phyloP scores from a whole-genome alignment of 2,888 invertebrate genomes.

The Osmoderma eremita region DNA sequence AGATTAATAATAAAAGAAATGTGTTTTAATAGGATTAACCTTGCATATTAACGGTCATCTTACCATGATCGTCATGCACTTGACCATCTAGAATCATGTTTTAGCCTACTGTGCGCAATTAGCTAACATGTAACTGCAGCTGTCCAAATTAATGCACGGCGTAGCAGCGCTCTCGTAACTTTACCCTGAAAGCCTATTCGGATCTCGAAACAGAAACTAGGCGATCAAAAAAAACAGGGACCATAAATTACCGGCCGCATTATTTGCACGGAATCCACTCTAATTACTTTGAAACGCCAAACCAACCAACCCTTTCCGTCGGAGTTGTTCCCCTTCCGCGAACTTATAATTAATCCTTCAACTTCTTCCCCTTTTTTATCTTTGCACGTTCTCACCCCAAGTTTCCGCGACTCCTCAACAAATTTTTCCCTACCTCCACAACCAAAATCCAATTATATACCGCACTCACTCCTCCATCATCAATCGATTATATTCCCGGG shows the following conservation, averaged over 20 bases:
- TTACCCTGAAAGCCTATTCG: too few relatives aligned
- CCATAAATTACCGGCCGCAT: conserved; percentile 28
- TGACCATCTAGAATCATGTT: too few relatives aligned
- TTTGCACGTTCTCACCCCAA: not conserved
- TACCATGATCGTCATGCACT: too few relatives aligned
- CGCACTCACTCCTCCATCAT: conserved; percentile 30
- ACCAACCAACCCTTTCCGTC: conserved; percentile 32
- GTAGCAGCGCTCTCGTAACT: too few relatives aligned
- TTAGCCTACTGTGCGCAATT: too few relatives aligned
- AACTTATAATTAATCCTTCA: conserved; percentile 37
- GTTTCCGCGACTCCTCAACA: conserved; percentile 7
- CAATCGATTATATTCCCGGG: conserved; percentile 33
- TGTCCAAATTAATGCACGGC: too few relatives aligned
- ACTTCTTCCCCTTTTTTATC: conserved; percentile 23
- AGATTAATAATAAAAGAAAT: too few relatives aligned
- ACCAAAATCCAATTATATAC: conserved; percentile 30
- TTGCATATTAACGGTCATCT: too few relatives aligned
- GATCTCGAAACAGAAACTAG: not conserved
- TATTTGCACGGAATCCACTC: conserved; percentile 34
- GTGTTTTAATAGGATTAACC: too few relatives aligned
- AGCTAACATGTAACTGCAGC: too few relatives aligned
- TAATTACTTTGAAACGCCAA: conserved; percentile 25
- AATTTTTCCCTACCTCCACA: conserved; percentile 13
- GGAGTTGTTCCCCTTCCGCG: conserved; percentile 31
- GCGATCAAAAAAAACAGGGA: conserved; percentile 8